Evolutionary conservation across 2,888 invertebrate genomes (phyloP).

Genomic region (Odontocerum albicorne): DNA sequence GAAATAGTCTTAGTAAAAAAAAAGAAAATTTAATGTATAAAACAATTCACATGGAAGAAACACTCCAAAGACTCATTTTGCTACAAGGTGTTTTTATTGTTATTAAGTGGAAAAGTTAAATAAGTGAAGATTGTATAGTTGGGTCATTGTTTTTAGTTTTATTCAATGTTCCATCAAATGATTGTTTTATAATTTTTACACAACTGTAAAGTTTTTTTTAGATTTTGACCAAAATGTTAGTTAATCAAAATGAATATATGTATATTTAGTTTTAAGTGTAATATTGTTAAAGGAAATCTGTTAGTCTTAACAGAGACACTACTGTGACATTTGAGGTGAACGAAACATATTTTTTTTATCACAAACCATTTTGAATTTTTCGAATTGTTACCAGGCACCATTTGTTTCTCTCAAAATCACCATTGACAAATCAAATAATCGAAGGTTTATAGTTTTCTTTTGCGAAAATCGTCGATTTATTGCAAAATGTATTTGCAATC

Average conservation of each 20-base stretch:
- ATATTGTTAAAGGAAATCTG: slow-evolving; percentile 15
- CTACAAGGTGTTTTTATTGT: slow-evolving; percentile 17
- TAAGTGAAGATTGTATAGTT: slow-evolving; percentile 5
- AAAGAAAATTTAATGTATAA: neutral
- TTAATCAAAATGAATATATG: slow-evolving; percentile 20
- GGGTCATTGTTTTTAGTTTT: slow-evolving; percentile 10
- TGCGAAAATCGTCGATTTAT: no score
- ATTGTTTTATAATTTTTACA: slow-evolving; percentile 24
- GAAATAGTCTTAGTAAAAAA: slow-evolving; percentile 64
- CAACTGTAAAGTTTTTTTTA: slow-evolving; percentile 15
- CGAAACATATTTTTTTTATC: no score
- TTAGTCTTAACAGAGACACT: no score
- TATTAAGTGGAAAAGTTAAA: slow-evolving; percentile 14
- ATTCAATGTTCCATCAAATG: slow-evolving; percentile 3
- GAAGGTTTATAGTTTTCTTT: no score
- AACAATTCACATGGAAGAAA: neutral
- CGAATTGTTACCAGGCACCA: no score
- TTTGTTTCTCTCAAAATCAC: no score
- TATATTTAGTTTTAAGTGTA: slow-evolving; percentile 22
- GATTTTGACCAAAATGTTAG: slow-evolving; percentile 23
- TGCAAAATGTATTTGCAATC: no score
- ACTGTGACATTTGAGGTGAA: no score
- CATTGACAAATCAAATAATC: no score
- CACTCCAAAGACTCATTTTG: slow-evolving; percentile 15
- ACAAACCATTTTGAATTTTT: no score